These are phyloP conservation scores for Drosophila fungiperda DNA, from an alignment of 2,888 invertebrate genomes.

Conservation along the genomic window DNA sequence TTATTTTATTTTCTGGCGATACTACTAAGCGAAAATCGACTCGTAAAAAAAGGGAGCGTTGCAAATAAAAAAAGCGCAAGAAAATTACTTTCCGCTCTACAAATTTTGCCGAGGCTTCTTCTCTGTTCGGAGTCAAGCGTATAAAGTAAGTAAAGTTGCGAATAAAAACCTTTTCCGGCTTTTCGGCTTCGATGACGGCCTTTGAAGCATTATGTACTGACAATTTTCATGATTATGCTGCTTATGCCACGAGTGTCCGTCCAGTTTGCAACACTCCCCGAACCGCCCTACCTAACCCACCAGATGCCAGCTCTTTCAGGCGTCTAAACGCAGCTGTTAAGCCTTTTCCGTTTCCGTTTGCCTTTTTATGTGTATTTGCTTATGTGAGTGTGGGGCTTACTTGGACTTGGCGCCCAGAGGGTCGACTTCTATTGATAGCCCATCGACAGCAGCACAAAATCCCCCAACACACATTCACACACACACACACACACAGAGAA, in stretches of 20 bases:
- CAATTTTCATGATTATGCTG: conserved; percentile 79
- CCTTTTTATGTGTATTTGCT: conserved; percentile 33
- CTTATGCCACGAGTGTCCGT: conserved; percentile 66
- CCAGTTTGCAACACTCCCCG: conserved; percentile 37
- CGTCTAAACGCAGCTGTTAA: conserved; percentile 78
- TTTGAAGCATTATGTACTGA: conserved; percentile 80
- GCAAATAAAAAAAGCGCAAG: conserved; percentile 71
- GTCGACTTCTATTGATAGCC: conserved; percentile 66
- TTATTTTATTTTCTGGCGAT: conserved; percentile 24
- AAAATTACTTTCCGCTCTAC: conserved; percentile 81
- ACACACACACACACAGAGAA: conserved; percentile 1
- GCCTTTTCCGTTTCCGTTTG: conserved; percentile 77
- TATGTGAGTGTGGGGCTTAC: conserved; percentile 54
- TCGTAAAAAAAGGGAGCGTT: conserved; percentile 65
- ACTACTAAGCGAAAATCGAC: conserved; percentile 60
- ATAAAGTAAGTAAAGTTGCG: conserved; percentile 79
- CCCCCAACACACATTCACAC: neutral
- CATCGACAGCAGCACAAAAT: conserved; percentile 59
- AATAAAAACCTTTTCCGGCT: conserved; percentile 76
- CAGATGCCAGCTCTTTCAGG: conserved; percentile 41
- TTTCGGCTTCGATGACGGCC: conserved; percentile 63
- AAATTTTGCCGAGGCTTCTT: conserved; percentile 58
- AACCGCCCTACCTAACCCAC: neutral
- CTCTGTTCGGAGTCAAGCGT: conserved; percentile 66
- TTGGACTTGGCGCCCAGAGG: conserved; percentile 65